phyloP scores from a whole-genome alignment of 2,797 vertebrate genomes.

The Adrianichthys oophorus region DNA sequence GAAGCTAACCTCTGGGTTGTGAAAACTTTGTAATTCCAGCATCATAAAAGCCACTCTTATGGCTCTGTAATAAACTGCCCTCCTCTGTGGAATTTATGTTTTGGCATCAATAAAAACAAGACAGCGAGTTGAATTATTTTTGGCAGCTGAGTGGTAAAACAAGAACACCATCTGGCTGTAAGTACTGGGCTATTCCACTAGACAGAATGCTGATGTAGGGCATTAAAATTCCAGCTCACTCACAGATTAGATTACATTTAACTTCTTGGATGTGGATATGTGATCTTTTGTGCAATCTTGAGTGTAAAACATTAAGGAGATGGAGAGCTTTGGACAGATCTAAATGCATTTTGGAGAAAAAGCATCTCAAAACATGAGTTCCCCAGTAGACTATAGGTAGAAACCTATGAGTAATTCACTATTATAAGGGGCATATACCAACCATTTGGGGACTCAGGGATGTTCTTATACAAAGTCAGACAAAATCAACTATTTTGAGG shows the following conservation, averaged over 20 bases:
- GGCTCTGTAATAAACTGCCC: conserved; percentile 13
- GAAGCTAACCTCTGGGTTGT: neutral
- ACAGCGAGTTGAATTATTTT: conserved; percentile 29
- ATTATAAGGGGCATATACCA: no score
- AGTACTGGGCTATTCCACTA: conserved; percentile 9
- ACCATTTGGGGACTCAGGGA: no score
- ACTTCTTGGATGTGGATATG: conserved; percentile 43
- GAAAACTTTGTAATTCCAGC: conserved; percentile 9
- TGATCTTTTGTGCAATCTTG: conserved; percentile 42
- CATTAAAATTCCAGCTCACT: conserved; percentile 35
- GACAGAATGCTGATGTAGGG: conserved; percentile 31
- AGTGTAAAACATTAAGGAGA: conserved; percentile 10
- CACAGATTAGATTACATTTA: conserved; percentile 28
- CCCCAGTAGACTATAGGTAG: no score
- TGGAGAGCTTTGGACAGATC: no score
- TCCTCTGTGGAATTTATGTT: conserved; percentile 9
- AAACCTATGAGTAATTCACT: no score
- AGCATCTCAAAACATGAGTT: no score
- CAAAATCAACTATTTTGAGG: no score
- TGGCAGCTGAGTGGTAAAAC: conserved; percentile 25
- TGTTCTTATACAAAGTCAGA: no score
- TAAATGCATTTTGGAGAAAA: no score
- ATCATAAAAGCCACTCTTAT: conserved; percentile 5
- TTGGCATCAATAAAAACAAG: conserved; percentile 19
- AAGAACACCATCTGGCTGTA: conserved; percentile 20